phyloP scores from a whole-genome alignment of 2,888 invertebrate species.

The Acronicta psi region DNA sequence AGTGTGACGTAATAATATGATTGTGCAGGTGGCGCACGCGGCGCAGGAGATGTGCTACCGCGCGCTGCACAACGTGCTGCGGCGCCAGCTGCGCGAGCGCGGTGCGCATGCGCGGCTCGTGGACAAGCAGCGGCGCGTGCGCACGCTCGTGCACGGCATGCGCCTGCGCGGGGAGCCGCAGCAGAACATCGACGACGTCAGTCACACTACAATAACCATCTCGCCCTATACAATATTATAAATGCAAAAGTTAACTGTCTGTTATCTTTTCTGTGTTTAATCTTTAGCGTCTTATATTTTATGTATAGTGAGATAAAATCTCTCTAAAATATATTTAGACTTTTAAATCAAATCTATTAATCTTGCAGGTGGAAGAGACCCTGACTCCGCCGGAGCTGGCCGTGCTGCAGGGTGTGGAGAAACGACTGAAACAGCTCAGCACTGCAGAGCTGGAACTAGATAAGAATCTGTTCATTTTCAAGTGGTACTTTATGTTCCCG shows the following conservation, averaged over 20 bases:
- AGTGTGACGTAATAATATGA: neutral
- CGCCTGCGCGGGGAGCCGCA: constrained; percentile 93
- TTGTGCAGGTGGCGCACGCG: constrained; percentile 68
- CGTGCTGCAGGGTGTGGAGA: constrained; percentile 92
- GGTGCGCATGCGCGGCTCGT: constrained; percentile 92
- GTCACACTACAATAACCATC: too few species aligned
- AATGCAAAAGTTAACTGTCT: too few species aligned
- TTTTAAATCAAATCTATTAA: too few species aligned
- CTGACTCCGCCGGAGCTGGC: constrained; percentile 95
- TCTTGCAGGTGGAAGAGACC: constrained; percentile 93
- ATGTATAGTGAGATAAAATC: too few species aligned
- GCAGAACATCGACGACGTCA: constrained; percentile 94
- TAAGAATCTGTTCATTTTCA: constrained; percentile 94
- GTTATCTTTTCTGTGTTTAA: too few species aligned
- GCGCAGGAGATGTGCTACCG: constrained; percentile 74
- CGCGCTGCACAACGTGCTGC: constrained; percentile 71
- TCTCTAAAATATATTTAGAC: too few species aligned
- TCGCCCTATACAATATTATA: too few species aligned
- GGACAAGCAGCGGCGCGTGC: constrained; percentile 95
- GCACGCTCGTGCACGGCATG: constrained; percentile 94
- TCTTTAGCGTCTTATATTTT: too few species aligned
- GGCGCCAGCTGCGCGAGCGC: constrained; percentile 59
- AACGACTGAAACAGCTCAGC: constrained; percentile 93
- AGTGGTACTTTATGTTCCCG: constrained; percentile 91
- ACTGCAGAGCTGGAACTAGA: constrained; percentile 94